A percentile compares a stretch with the other conserved stretches of the same genome.
phyloP scores from a whole-genome alignment of 2,113 vertebrate genomes.

The Labrus mixtus region DNA sequence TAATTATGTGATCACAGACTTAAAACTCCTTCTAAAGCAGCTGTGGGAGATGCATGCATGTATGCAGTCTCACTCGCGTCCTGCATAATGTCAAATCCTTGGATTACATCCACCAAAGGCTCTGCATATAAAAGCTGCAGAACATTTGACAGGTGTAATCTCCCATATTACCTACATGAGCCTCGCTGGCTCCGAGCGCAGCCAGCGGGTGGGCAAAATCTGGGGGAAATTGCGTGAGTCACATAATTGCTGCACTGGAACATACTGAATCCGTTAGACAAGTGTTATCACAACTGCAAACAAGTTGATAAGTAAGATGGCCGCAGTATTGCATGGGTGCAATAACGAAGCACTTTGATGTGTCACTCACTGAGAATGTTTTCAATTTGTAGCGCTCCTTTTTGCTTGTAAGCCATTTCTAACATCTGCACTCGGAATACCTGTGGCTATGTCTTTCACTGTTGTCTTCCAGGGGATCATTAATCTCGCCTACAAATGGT shows the following conservation, averaged over 20 bases:
- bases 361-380: constrained; percentile 31
- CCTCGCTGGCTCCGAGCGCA: constrained; percentile 29
- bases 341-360: constrained; percentile 25
- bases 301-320: constrained; percentile 21
- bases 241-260: constrained; percentile 52
- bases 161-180: constrained; percentile 70
- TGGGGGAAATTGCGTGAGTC: constrained; percentile 43
- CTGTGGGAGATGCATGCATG: constrained; percentile 22
- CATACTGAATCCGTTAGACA: constrained; percentile 30
- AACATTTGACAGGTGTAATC: constrained; percentile 79
- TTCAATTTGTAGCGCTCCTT: constrained; percentile 35
- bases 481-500: constrained; percentile 31
- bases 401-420: constrained; percentile 4
- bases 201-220: constrained; percentile 45
- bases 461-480: constrained; percentile 14
- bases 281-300: constrained; percentile 38
- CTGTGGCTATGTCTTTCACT: constrained; percentile 19
- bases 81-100: constrained; percentile 69
- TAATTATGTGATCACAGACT: constrained; percentile 49
- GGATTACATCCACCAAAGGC: constrained; percentile 80
- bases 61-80: constrained; percentile 37
- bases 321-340: constrained; percentile 31
- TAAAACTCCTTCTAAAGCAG: constrained; percentile 39
- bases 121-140: constrained; percentile 65
- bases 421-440: constrained; percentile 21